Evolutionary conservation across 2,888 invertebrate species (phyloP), one percentile per base, ranked within the genome.

Genomic region (Rutpela maculata): DNA sequence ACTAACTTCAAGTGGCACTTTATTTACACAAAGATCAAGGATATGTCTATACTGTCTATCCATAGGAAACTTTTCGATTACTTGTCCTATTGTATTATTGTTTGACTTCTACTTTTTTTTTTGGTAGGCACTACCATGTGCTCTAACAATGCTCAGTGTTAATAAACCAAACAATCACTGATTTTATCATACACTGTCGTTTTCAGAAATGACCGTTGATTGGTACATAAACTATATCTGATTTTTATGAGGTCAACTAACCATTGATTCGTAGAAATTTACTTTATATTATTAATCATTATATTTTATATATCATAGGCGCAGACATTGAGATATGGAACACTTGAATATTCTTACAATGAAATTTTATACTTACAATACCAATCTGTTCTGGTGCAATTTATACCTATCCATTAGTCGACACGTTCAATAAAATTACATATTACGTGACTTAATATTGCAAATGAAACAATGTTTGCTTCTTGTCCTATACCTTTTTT

Each of bases 11-110:
- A 18, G 22, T 43, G 15, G 18, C 17, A 38, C 19, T 17, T 43
- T 11, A 38, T 43, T 2, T 31, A 63, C 35, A 12, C 65, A 65
- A 43, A 65, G 65, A 43, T 65, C 65, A 65, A 65, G 65, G 65
- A 65, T 65, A 65, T 18, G 43, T 43, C 12, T 65, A 65, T 15
- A 65, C 22, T 65, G 43, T 43, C 65, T 43, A 38, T 43, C 2
- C 43, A 43, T 65, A 65, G 65, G 65, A 65, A 50, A 19, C 43
- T 65, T 35, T 15, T 65, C 6, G 18, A 38, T 65, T 50, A 38
- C 19, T 43, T 65, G 18, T 38, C 11, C 43, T 17, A 65, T 65
- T 38, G 65, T 50, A 43, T 35, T 38, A 62, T 65, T 65, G 65
- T 65, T 65, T 43, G 19, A 19, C 12, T 18, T 65, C 62, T 59